phyloP scores from a whole-genome alignment of 2,888 invertebrate species.

The Meandrusa payeni region DNA sequence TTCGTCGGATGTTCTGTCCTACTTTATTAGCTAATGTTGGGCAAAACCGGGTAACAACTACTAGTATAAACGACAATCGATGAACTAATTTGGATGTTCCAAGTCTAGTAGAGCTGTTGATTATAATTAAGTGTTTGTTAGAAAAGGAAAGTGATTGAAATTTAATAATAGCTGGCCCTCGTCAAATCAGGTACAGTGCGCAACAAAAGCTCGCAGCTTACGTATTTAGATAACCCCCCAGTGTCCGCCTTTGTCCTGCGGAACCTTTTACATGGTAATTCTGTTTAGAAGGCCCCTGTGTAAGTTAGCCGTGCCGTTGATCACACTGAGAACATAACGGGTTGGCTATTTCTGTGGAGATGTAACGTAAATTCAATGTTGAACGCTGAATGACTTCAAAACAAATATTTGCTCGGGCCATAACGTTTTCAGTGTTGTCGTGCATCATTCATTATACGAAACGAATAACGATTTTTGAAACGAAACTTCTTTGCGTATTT shows the following conservation, averaged over 20 bases:
- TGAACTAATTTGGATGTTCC: too few species aligned
- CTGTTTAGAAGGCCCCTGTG: constrained; percentile 44
- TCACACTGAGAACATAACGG: constrained; percentile 16
- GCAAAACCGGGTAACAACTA: too few species aligned
- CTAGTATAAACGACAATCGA: too few species aligned
- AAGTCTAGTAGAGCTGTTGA: too few species aligned
- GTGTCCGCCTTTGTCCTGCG: constrained; percentile 42
- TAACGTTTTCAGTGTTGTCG: not conserved
- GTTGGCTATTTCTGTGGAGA: constrained; percentile 25
- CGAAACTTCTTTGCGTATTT: too few species aligned
- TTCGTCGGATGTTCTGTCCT: too few species aligned
- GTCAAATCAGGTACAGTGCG: constrained; percentile 13
- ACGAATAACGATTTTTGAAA: too few species aligned
- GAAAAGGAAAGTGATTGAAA: constrained; percentile 7
- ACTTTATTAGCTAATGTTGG: too few species aligned
- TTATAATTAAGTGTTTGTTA: too few species aligned
- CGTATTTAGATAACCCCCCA: constrained; percentile 40
- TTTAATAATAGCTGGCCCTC: constrained; percentile 12
- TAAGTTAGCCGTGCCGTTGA: constrained; percentile 37
- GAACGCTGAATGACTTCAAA: not conserved
- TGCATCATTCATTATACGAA: too few species aligned
- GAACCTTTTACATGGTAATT: constrained; percentile 63
- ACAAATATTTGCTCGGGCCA: not conserved
- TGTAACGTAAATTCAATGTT: not conserved
- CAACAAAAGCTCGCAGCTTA: constrained; percentile 2